phyloP scores from a whole-genome alignment of 1,140 invertebrate species.

The Drosophila varians region DNA sequence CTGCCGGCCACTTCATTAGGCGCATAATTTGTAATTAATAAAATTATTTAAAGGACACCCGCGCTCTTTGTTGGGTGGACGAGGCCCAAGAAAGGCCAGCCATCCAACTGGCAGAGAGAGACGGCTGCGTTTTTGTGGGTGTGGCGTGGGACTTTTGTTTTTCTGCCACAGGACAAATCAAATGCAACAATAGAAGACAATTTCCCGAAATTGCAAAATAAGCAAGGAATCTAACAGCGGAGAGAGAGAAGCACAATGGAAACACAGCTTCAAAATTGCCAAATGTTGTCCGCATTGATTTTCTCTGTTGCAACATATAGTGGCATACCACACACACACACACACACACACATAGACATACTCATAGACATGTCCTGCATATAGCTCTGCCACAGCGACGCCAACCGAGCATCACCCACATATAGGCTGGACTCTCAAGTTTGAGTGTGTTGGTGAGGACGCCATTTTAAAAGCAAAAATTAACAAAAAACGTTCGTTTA shows the following conservation, averaged over 20 bases:
- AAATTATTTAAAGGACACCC: conserved; percentile 54
- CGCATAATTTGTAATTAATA: conserved; percentile 81
- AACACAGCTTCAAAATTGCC: conserved; percentile 22
- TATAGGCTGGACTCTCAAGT: not conserved
- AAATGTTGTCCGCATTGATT: conserved; percentile 48
- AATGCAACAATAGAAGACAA: conserved; percentile 55
- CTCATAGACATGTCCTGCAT: not conserved
- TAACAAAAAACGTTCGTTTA: not conserved
- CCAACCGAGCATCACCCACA: not conserved
- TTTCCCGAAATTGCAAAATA: conserved; percentile 19
- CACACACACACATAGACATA: not conserved
- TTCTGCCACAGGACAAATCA: conserved; percentile 53
- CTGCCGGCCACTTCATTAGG: conserved; percentile 66
- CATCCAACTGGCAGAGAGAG: not conserved
- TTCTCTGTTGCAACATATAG: conserved; percentile 6
- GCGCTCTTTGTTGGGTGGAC: not conserved
- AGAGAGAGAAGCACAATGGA: conserved; percentile 9
- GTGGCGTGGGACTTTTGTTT: conserved; percentile 40
- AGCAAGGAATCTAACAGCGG: not conserved
- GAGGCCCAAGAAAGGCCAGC: not conserved
- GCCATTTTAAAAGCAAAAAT: conserved; percentile 39
- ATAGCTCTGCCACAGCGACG: conserved; percentile 11
- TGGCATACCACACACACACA: not conserved
- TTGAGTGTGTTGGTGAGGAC: conserved; percentile 11
- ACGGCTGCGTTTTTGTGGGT: conserved; percentile 43